Evolutionary conservation across 2,797 vertebrate genomes (phyloP).

Genomic region (Gadopsis marmoratus): DNA sequence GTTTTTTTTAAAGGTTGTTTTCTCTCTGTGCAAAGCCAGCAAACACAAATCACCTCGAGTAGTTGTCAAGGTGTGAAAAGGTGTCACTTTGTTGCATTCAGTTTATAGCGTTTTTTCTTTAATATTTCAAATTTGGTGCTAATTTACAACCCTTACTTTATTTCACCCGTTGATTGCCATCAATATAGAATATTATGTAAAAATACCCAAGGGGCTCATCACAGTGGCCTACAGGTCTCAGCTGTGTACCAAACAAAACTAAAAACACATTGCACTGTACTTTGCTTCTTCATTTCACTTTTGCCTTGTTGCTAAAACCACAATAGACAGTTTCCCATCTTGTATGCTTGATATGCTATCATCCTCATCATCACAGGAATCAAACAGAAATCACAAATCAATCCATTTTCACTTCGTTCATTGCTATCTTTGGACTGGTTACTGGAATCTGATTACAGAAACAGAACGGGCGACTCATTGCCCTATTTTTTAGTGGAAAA

Average conservation of each 20-base stretch:
- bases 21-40: not conserved
- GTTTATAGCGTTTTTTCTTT: not conserved
- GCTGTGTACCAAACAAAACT: too few relatives aligned
- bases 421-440: slow-evolving; percentile 6
- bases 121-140: not conserved
- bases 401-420: not conserved
- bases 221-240: not conserved
- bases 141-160: not conserved
- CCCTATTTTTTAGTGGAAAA: not conserved
- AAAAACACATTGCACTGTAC: not conserved
- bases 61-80: not conserved
- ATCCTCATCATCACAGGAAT: not conserved
- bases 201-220: not conserved
- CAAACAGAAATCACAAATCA: not conserved
- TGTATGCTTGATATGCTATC: not conserved
- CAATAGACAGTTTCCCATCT: not conserved
- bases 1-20: not conserved
- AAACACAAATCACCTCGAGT: not conserved
- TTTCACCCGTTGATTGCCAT: not conserved
- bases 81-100: not conserved
- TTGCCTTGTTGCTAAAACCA: not conserved
- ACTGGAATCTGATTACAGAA: slow-evolving; percentile 7
- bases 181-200: not conserved
- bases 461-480: slow-evolving; percentile 1
- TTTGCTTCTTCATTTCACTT: not conserved